Evolutionary conservation across 2,797 vertebrate species (phyloP), one percentile per base, ranked within the genome.

Genomic region (Chromis chromis): DNA sequence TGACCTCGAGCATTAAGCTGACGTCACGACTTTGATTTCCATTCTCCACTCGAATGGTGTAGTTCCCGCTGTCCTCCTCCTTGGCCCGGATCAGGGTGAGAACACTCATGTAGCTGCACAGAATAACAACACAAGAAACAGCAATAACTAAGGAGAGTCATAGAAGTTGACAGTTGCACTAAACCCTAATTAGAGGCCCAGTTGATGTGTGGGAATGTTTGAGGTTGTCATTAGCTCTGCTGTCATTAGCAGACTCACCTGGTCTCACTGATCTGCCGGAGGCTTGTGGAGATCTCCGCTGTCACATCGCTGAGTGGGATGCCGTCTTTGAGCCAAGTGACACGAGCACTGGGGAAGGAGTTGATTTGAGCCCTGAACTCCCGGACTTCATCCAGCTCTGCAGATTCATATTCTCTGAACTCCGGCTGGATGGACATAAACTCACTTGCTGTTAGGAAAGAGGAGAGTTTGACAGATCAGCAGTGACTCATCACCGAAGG

Each of bases 41-140:
- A 22, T 96, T 97, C 82, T 96, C 92, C 67, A 95, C 97, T 40
- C 93, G 85, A 36, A 99, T 90, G n/a, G 96, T 99, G 31, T 99
- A 99, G 83, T 96, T 95, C 11, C 98, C 98, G 0, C 96, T 98
- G 91, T 99, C 98, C 89, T 99, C 97, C 68, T 97, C 96, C 81
- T 98, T 99, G 57, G 97, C 98, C 4, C 98, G 95, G 63, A 99
- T 99, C 84, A 99, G 90, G 66, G 96, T 97, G 66, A 99, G 90
- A 83, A 94, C 86, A 52, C 96, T 96, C 76, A 92, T 89, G 90
- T 96, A 98, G 83, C 98, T 99, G 68, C 19, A 86, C 44, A 83
- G 25, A 82, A 60, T 49, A 70, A 83, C 42, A 78, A 62, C 77
- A 59, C n/a, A 42, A 65, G 65, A 79, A 64, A 31, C 27, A 39